Evolutionary conservation across 2,113 vertebrate genomes (phyloP).

Genomic region (Carassius auratus): DNA sequence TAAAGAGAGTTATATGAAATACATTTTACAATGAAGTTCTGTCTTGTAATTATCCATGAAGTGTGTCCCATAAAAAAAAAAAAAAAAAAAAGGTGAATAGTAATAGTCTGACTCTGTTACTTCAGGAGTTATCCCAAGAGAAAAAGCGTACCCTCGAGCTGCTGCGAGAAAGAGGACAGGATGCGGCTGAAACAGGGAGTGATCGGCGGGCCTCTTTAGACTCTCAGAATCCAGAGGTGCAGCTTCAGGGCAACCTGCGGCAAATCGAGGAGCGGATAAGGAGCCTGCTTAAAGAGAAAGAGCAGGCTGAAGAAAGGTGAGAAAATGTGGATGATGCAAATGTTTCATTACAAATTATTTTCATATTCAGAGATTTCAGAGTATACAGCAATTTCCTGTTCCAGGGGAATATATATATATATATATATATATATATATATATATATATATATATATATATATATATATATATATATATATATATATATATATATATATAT

Average conservation of each 20-base stretch:
- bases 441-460: no score
- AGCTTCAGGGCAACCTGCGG: constrained; percentile 82
- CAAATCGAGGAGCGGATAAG: constrained; percentile 94
- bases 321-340: constrained; percentile 3
- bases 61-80: no score
- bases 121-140: constrained; percentile 90
- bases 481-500: not conserved
- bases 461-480: no score
- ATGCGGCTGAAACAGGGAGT: constrained; percentile 55
- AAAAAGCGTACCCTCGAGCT: constrained; percentile 88
- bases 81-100: no score
- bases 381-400: no score
- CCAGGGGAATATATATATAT: no score
- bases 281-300: constrained; percentile 87
- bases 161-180: constrained; percentile 79
- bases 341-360: not conserved
- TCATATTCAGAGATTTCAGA: no score
- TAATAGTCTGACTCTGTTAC: not conserved
- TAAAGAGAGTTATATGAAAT: not conserved
- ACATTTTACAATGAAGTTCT: not conserved
- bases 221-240: constrained; percentile 61
- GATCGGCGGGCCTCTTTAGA: constrained; percentile 43
- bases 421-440: no score
- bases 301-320: constrained; percentile 88
- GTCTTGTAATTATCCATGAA: not conserved